Conservation (phyloP, 2,888 invertebrate species). For the Fragum whitleyi region DNA sequence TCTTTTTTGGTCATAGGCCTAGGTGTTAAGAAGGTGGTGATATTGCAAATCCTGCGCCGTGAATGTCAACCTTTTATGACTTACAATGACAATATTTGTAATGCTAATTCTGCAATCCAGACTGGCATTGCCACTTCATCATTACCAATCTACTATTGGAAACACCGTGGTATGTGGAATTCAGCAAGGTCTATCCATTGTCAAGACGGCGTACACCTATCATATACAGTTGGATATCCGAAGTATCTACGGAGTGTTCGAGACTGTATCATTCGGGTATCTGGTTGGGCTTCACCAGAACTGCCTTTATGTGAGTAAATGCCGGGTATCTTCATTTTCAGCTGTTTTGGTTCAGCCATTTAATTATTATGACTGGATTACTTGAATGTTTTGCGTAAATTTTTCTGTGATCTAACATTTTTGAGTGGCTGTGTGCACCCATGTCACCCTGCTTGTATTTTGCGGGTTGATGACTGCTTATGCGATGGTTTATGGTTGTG, state of each 20-base stretch:
- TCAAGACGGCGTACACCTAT: conserved; percentile 32
- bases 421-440: too few relatives aligned
- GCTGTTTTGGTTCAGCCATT: too few relatives aligned
- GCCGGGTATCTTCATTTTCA: too few relatives aligned
- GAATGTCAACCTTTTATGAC: not conserved
- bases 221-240: conserved; percentile 18
- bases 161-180: conserved; percentile 38
- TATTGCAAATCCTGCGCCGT: not conserved
- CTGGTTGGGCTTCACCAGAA: too few relatives aligned
- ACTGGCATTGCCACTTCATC: not conserved
- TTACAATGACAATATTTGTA: conserved; percentile 23
- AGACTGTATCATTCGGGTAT: conserved; percentile 32
- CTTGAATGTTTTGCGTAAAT: too few relatives aligned
- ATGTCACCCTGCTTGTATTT: too few relatives aligned
- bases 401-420: too few relatives aligned
- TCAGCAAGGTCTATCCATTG: not conserved
- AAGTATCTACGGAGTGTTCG: conserved; percentile 34
- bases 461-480: too few relatives aligned
- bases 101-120: conserved; percentile 22
- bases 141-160: conserved; percentile 18
- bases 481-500: too few relatives aligned
- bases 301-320: too few relatives aligned
- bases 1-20: conserved; percentile 14
- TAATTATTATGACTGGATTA: too few relatives aligned
- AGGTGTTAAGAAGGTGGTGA: conserved; percentile 8